Percentiles rank a stretch among this genome's conserved stretches.
phyloP scores from a whole-genome alignment of 2,888 invertebrate genomes.

The Liopterus haemorrhoidalis region DNA sequence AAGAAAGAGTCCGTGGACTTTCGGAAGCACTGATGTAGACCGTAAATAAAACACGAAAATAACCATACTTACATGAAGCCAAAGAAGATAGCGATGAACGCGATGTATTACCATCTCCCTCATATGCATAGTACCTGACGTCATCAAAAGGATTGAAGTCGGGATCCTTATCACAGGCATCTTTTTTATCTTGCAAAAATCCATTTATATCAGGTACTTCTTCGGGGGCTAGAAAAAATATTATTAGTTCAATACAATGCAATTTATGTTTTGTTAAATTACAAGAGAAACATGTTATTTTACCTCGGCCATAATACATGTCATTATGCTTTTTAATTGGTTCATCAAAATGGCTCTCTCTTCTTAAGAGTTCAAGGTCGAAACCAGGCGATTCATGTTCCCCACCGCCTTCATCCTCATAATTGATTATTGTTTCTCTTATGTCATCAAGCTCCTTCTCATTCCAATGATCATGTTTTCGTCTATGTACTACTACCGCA shows the following conservation, averaged over 20 bases:
- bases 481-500: conserved; percentile 84
- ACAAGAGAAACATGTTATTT: conserved; percentile 1
- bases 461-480: conserved; percentile 78
- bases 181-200: conserved; percentile 84
- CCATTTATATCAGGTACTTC: conserved; percentile 80
- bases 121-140: conserved; percentile 95
- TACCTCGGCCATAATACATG: conserved; percentile 16
- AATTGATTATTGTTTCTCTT: conserved; percentile 93
- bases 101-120: conserved; percentile 86
- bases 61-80: conserved; percentile 66
- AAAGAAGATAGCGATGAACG: conserved; percentile 89
- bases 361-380: conserved; percentile 72
- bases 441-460: conserved; percentile 94
- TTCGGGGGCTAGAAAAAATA: conserved; percentile 45
- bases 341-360: conserved; percentile 30
- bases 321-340: conserved; percentile 16
- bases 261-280: background rate
- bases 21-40: background rate
- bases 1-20: no score
- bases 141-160: conserved; percentile 92
- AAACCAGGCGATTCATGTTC: conserved; percentile 93
- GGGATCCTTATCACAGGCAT: conserved; percentile 84
- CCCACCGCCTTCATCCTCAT: conserved; percentile 97
- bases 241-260: conserved; percentile 4
- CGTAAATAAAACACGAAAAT: background rate